Conservation (phyloP, 2,113 vertebrate genomes). For the Oncorhynchus keta region DNA sequence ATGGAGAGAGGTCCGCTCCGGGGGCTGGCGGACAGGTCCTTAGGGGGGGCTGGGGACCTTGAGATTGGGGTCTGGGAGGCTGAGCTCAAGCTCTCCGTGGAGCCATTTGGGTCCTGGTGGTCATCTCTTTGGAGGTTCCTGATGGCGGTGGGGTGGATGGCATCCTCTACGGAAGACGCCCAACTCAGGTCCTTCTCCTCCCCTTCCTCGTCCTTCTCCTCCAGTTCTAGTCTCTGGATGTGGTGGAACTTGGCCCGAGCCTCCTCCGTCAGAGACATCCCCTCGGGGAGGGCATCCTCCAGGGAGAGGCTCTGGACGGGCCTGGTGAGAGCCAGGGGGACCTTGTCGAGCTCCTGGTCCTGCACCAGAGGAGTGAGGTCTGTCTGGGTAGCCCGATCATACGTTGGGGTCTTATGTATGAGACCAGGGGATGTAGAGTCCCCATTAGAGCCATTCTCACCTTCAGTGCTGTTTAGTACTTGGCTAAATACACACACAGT, state of each 20-base stretch:
- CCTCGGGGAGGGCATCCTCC: constrained; percentile 65
- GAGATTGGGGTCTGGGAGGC: constrained; percentile 39
- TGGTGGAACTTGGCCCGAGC: constrained; percentile 51
- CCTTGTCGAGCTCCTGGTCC: constrained; percentile 25
- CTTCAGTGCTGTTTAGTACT: constrained; percentile 51
- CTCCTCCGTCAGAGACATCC: constrained; percentile 17
- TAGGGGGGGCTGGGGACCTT: constrained; percentile 34
- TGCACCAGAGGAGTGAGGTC: constrained; percentile 37
- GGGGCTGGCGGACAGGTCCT: constrained; percentile 51
- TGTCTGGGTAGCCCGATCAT: constrained; percentile 72
- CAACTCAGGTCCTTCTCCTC: constrained; percentile 59
- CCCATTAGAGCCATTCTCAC: constrained; percentile 54
- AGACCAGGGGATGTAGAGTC: constrained; percentile 22
- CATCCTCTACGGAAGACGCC: constrained; percentile 64
- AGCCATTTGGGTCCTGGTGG: constrained; percentile 61
- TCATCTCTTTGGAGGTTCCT: constrained; percentile 63
- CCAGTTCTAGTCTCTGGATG: constrained; percentile 52
- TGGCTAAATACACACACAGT: constrained; percentile 54
- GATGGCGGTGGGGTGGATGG: constrained; percentile 57
- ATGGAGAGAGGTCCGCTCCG: constrained; percentile 54
- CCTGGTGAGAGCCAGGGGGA: constrained; percentile 29
- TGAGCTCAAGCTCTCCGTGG: constrained; percentile 55
- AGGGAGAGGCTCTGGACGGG: constrained; percentile 61
- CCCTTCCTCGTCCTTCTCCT: constrained; percentile 48
- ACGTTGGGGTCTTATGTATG: constrained; percentile 36